A percentile compares a stretch with the other conserved stretches of the same genome.
Conservation (phyloP, 2,888 invertebrate genomes). For the Acanthococcus lagerstroemiae region DNA sequence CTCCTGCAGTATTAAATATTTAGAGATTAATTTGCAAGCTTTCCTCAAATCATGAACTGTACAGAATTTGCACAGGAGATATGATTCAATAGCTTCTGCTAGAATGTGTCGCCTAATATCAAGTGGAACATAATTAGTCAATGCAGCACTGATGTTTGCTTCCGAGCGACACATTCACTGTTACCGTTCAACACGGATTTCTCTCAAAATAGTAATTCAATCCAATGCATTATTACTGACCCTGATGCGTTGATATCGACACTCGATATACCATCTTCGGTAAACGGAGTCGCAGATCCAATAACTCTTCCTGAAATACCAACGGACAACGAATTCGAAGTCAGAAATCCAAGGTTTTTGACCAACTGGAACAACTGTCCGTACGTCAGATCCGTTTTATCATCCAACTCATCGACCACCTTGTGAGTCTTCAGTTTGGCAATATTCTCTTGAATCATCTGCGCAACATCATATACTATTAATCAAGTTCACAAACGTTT, state of each 20-base stretch:
- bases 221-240: too few relatives aligned
- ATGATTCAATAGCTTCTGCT: too few relatives aligned
- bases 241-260: slow-evolving; percentile 20
- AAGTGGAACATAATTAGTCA: too few relatives aligned
- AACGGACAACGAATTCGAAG: background rate
- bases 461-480: background rate
- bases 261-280: slow-evolving; percentile 13
- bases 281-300: slow-evolving; percentile 21
- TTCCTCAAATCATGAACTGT: background rate
- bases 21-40: background rate
- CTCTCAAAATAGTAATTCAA: too few relatives aligned
- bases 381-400: slow-evolving; percentile 4
- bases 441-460: slow-evolving; percentile 16
- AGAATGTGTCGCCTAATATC: too few relatives aligned
- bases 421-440: background rate
- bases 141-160: too few relatives aligned
- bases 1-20: too few relatives aligned
- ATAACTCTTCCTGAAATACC: background rate
- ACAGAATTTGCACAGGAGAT: too few relatives aligned
- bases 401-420: background rate
- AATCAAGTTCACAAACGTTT: background rate
- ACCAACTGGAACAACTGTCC: slow-evolving; percentile 14
- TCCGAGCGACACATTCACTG: too few relatives aligned
- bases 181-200: too few relatives aligned
- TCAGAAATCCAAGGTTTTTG: slow-evolving; percentile 5